Evolutionary conservation across 2,888 invertebrate species (phyloP), one percentile per base, ranked within the genome.

Genomic region (Troglohyphantes excavatus): DNA sequence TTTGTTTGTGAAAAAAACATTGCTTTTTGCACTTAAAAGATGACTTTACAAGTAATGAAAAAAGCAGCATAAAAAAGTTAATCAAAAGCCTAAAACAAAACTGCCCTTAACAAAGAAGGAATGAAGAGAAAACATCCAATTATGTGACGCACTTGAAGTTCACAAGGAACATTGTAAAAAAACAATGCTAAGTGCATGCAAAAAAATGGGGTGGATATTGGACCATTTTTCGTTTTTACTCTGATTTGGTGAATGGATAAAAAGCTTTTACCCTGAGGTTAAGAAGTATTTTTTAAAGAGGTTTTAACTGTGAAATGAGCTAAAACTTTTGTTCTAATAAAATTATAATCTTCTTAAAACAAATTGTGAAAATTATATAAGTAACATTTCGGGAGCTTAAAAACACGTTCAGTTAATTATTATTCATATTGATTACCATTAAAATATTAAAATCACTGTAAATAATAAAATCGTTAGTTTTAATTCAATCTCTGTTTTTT

Each of bases 41-140:
- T 21, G n/a, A 13, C 29, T 27, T 29, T 33, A 43, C 21, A 27
- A n/a, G 21, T 13, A 6, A 29, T 21, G 23, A 39, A 79, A 67
- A 21, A 29, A 65, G 27, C 26, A 5, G 26, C 39, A 65, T 27
- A 79, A 39, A n/a, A 79, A 79, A 65, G 26, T 65, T 23, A 26
- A 19, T 21, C 29, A 53, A n/a, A 53, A 53, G n/a, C 5, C 11
- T 13, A 23, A 68, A 68, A 43, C 27, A 29, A 43, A 78, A 67
- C 19, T 23, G 23, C 43, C 23, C 39, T 33, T n/a, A 26, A 11
- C 21, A 33, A 29, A 29, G 6, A 65, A 43, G 65, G 27, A 9
- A 27, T 13, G 23, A n/a, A 78, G 65, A 78, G 27, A 65, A 78
- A 65, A 65, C 63, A 61, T 68, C 68, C 68, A 81, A 81, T 81